A percentile compares a stretch with the other conserved stretches of the same genome.
Evolutionary conservation across 2,797 vertebrate genomes (phyloP).

Genomic region (Microctenopoma stevenorrisi): DNA sequence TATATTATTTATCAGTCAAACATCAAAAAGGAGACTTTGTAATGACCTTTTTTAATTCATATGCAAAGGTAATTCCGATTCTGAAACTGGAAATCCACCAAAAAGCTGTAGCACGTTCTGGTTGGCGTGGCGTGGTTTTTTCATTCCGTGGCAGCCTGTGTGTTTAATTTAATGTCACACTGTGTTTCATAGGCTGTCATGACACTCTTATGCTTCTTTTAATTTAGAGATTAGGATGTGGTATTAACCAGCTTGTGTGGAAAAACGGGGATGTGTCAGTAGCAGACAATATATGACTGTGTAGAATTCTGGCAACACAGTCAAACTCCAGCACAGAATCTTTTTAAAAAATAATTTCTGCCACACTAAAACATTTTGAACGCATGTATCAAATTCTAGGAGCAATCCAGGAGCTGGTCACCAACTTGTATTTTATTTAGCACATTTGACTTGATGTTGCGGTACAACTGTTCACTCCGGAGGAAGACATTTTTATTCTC

Average conservation of each 20-base stretch:
- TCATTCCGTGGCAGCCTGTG: slow-evolving; percentile 53
- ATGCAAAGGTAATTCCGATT: slow-evolving; percentile 79
- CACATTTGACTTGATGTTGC: too few relatives aligned
- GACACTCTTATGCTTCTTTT: slow-evolving; percentile 48
- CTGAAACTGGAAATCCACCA: slow-evolving; percentile 50
- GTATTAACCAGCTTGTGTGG: slow-evolving; percentile 20
- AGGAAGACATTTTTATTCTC: too few relatives aligned
- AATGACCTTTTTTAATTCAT: slow-evolving; percentile 80
- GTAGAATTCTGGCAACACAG: not conserved
- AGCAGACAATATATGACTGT: not conserved
- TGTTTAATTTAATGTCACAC: slow-evolving; percentile 65
- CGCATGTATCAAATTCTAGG: too few relatives aligned
- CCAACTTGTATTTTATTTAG: not conserved
- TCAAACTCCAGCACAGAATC: not conserved
- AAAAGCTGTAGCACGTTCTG: slow-evolving; percentile 24
- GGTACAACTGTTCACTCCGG: too few relatives aligned
- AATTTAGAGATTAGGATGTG: slow-evolving; percentile 56
- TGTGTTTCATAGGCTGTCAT: slow-evolving; percentile 49
- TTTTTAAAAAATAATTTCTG: not conserved
- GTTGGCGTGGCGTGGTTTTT: slow-evolving; percentile 23
- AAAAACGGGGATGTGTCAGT: not conserved
- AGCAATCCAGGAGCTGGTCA: not conserved
- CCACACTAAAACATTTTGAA: not conserved
- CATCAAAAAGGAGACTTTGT: slow-evolving; percentile 83
- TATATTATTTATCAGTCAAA: slow-evolving; percentile 83